phyloP scores from a whole-genome alignment of 2,113 vertebrate genomes.

The Phaetusa simplex region DNA sequence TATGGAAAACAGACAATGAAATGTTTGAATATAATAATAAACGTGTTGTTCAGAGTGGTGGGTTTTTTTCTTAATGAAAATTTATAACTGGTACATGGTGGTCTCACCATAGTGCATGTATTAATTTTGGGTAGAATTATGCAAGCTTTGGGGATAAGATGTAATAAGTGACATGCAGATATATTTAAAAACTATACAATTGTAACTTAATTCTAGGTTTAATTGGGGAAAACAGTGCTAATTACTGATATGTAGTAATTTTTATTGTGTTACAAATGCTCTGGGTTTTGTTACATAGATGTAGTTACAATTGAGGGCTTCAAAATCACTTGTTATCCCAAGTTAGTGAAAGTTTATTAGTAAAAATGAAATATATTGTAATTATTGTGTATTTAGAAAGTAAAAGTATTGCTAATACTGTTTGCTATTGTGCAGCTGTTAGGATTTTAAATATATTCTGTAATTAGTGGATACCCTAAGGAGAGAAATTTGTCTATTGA shows the following conservation, averaged over 20 bases:
- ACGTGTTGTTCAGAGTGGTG: neutral
- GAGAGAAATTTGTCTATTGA: neutral
- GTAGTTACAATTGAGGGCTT: neutral
- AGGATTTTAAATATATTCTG: neutral
- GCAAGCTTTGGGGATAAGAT: neutral
- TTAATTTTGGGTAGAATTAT: neutral
- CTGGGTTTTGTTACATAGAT: neutral
- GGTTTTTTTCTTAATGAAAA: neutral
- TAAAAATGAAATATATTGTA: neutral
- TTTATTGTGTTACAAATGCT: neutral
- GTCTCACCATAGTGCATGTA: neutral
- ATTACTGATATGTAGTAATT: neutral
- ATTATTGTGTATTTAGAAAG: neutral
- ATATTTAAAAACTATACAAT: neutral
- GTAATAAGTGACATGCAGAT: neutral
- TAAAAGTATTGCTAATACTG: neutral
- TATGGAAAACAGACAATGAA: neutral
- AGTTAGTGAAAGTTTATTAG: neutral
- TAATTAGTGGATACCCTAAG: neutral
- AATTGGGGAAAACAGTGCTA: neutral
- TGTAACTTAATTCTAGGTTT: neutral
- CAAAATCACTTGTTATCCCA: neutral
- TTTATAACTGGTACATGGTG: neutral
- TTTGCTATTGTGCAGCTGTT: neutral
- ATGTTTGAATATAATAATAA: neutral